These are phyloP conservation scores for Drepanosiphum platanoidis DNA, from an alignment of 2,888 invertebrate genomes.

Conservation along the genomic window DNA sequence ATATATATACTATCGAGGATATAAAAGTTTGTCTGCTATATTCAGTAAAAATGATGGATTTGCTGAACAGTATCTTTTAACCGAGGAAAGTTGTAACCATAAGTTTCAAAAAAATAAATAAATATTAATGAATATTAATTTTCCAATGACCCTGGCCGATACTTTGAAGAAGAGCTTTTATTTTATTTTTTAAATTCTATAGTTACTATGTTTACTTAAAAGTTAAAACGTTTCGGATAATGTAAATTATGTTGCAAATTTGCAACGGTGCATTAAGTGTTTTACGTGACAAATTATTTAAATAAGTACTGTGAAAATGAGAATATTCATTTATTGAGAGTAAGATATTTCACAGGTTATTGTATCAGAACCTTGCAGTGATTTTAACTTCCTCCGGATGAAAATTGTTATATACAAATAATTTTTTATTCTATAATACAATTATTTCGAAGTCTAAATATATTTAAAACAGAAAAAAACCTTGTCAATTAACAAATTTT, in stretches of 20 bases:
- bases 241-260: conserved; percentile 7
- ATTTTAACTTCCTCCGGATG: not conserved
- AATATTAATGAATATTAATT: conserved; percentile 43
- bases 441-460: not conserved
- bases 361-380: not conserved
- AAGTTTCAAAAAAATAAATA: not conserved
- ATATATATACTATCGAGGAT: not conserved
- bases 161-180: conserved; percentile 1
- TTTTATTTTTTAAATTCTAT: not conserved
- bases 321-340: conserved; percentile 1
- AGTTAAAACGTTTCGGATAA: conserved; percentile 27
- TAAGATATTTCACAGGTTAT: not conserved
- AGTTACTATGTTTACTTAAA: conserved; percentile 29
- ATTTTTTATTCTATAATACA: not conserved
- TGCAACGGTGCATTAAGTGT: not conserved
- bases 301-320: not conserved
- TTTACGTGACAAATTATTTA: conserved; percentile 11
- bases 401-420: not conserved
- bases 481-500: not conserved
- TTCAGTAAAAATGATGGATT: conserved; percentile 2
- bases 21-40: not conserved
- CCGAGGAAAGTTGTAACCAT: conserved; percentile 19
- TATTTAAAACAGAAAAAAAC: not conserved
- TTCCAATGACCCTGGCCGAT: conserved; percentile 22
- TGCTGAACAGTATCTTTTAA: conserved; percentile 14